Conservation (phyloP, 2,797 vertebrate species). For the Vultur gryphus region DNA sequence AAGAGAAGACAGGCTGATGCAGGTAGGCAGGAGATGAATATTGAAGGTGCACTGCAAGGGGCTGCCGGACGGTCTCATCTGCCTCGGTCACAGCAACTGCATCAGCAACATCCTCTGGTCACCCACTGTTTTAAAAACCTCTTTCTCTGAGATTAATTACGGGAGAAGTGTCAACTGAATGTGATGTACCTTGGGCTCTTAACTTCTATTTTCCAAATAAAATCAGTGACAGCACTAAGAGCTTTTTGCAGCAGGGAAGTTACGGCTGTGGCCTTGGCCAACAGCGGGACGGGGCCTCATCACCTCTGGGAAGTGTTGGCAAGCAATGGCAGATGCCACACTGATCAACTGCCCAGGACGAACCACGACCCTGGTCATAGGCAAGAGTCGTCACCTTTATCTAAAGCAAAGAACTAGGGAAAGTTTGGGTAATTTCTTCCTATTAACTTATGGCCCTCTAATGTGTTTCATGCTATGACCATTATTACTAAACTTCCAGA, state of each 20-base stretch:
- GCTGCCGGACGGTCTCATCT: accelerated
- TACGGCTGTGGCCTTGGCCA: too few relatives aligned
- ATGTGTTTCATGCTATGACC: not conserved
- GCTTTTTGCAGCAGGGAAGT: not conserved
- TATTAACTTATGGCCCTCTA: not conserved
- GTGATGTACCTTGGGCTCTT: not conserved
- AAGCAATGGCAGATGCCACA: not conserved
- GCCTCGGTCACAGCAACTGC: not conserved
- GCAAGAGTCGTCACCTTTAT: not conserved
- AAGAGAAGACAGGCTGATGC: not conserved
- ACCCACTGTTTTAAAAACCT: not conserved
- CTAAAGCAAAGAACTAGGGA: not conserved
- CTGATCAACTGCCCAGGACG: accelerated
- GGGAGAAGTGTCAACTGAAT: not conserved
- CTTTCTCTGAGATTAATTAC: not conserved
- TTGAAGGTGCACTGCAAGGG: not conserved
- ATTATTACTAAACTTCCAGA: not conserved
- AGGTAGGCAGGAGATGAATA: not conserved
- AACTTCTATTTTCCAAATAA: not conserved
- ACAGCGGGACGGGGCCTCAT: accelerated
- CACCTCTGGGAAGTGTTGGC: not conserved
- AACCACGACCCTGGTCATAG: accelerated
- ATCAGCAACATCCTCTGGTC: not conserved
- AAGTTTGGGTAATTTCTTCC: not conserved
- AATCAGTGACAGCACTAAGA: not conserved